phyloP scores from a whole-genome alignment of 1,140 invertebrate species.

The Dreissena rostriformis region DNA sequence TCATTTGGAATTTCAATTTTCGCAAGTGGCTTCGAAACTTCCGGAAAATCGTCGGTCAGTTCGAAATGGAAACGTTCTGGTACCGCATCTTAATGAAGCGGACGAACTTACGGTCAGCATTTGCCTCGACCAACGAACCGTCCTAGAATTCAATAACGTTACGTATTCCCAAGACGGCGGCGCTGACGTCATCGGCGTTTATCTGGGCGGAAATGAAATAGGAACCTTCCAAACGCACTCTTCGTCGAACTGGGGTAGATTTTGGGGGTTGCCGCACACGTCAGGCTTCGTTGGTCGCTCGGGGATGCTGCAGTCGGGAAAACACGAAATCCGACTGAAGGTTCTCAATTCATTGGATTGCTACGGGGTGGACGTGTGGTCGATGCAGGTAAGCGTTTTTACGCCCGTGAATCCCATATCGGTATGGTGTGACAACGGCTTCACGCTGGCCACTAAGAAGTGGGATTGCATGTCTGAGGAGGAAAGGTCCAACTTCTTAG shows the following conservation, averaged over 20 bases:
- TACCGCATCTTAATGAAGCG: slow-evolving; percentile 37
- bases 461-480: slow-evolving; percentile 2
- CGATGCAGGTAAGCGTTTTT: slow-evolving; percentile 22
- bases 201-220: background rate
- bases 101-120: slow-evolving; percentile 22
- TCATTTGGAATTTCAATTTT: slow-evolving; percentile 33
- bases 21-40: slow-evolving; percentile 20
- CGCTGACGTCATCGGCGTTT: slow-evolving; percentile 4
- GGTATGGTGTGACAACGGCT: slow-evolving; percentile 24
- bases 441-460: background rate
- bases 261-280: slow-evolving; percentile 1
- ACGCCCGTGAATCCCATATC: slow-evolving; percentile 15
- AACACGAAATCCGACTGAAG: slow-evolving; percentile 28
- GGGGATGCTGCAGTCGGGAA: slow-evolving; percentile 28
- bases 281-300: slow-evolving; percentile 34
- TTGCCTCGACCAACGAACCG: slow-evolving; percentile 9
- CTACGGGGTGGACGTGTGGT: slow-evolving; percentile 38
- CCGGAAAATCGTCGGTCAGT: slow-evolving; percentile 11
- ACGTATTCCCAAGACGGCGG: slow-evolving; percentile 44
- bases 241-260: slow-evolving; percentile 30
- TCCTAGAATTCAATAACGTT: slow-evolving; percentile 13
- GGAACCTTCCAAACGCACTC: slow-evolving; percentile 31
- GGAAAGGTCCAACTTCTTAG: background rate
- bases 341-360: slow-evolving; percentile 36
- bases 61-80: slow-evolving; percentile 27